Base-by-base conservation (phyloP, 2,113 vertebrate genomes). In the Isichthys henryi region DNA sequence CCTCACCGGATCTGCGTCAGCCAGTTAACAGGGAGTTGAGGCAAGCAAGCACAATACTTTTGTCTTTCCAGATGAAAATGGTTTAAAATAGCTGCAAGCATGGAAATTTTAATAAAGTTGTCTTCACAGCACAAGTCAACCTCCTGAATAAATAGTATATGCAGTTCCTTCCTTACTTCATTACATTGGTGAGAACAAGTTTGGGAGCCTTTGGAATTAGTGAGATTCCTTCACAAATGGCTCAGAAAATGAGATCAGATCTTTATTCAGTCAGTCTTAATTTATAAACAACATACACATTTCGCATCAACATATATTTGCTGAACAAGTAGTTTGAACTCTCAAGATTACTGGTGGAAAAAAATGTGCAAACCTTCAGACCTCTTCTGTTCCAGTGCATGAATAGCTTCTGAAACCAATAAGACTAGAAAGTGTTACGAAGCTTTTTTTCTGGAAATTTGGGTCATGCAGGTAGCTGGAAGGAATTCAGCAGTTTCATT, bases 11-110 rank as follows among this genome's bases (percentile, higher is more conserved):
- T 93, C 91, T 74, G 19, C 53, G 91, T 88, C 92, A 88, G 91
- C 88, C 92, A 91, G 91, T 89, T 90, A 92, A 90, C 90, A 90
- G 92, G 88, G 88, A 90, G 89, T 88, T 92, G 83, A 74, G 88
- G 93, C 93, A 94, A 94, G 93, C 86, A 3, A 93, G 91, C 91
- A 95, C 94, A 95, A 95, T 94, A 91, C 91, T 45, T 62, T 46
- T 45, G 87, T 62, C 88, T 39, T 90, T 91, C 90, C 80, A 86
- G 46, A 23, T 53, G 83, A 48, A 91, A 84, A 86, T 23, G 48
- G 88, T 56, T 93, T 94, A 95, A 94, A 94, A 96, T 95, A 95
- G 91, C 90, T 89, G 92, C 94, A 91, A 93, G 90, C 94, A 92
- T 91, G 92, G 90, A 92, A 92, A 93, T 93, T 70, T 88, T 21